Conservation (phyloP, 2,797 vertebrate genomes). For the Oreochromis grahami region DNA sequence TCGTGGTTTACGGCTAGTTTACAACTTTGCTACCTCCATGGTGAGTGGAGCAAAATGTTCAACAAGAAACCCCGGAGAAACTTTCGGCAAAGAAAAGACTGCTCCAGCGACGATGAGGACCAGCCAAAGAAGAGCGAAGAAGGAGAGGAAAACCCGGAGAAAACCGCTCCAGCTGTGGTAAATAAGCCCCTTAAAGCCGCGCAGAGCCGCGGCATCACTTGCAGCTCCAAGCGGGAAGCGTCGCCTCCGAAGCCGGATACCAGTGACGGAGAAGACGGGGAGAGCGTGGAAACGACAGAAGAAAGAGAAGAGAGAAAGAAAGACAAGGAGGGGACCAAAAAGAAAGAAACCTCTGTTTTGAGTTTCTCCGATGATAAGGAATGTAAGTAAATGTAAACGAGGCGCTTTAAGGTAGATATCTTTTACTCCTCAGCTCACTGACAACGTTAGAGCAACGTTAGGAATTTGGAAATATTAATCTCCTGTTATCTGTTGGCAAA, state of each 20-base stretch:
- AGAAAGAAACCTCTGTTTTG: constrained; percentile 42
- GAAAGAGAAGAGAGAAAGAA: background rate
- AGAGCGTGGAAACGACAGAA: background rate
- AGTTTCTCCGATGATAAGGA: constrained; percentile 76
- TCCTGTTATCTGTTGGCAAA: background rate
- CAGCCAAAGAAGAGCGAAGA: constrained; percentile 1
- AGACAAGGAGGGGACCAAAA: constrained; percentile 3
- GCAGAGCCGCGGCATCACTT: constrained; percentile 64
- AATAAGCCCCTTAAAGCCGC: constrained; percentile 23
- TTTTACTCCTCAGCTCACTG: background rate
- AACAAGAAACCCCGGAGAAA: constrained; percentile 74
- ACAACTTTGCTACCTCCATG: background rate
- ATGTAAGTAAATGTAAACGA: constrained; percentile 42
- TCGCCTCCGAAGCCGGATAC: constrained; percentile 31
- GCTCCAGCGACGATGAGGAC: constrained; percentile 78
- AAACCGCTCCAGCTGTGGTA: background rate
- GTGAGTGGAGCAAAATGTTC: constrained; percentile 66
- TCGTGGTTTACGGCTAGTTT: constrained; percentile 4
- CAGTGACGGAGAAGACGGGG: constrained; percentile 34
- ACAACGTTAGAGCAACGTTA: background rate
- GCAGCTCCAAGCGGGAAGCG: constrained; percentile 60
- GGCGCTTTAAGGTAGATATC: background rate
- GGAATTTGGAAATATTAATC: background rate
- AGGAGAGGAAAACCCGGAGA: background rate
- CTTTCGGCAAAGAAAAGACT: constrained; percentile 73